These are phyloP conservation scores for Elysia chlorotica DNA, from an alignment of 1,140 invertebrate genomes.

Conservation along the genomic window DNA sequence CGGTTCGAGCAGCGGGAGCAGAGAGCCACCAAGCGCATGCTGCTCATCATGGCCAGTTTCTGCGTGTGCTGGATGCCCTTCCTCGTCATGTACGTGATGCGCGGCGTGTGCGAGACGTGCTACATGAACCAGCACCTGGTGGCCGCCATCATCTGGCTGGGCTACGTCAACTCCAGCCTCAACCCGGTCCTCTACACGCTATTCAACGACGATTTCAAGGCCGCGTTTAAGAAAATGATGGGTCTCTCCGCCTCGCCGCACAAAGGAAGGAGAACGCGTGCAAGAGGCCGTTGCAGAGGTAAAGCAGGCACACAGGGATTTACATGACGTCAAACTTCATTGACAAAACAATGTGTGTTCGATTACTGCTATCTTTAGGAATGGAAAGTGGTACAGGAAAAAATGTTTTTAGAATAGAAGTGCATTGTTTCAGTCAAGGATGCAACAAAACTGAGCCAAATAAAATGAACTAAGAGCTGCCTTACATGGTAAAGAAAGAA, in stretches of 20 bases:
- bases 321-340: not conserved
- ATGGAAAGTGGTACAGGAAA: too few relatives aligned
- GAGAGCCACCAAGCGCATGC: constrained; percentile 92
- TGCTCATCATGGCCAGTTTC: constrained; percentile 98
- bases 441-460: too few relatives aligned
- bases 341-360: not conserved
- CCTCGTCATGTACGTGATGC: constrained; percentile 76
- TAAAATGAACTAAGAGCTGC: too few relatives aligned
- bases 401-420: too few relatives aligned
- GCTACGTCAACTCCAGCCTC: constrained; percentile 94
- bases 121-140: constrained; percentile 41
- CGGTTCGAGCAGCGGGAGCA: constrained; percentile 78
- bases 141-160: constrained; percentile 78
- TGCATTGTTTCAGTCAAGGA: too few relatives aligned
- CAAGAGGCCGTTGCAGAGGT: not conserved
- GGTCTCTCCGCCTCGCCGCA: not conserved
- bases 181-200: constrained; percentile 97
- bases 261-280: not conserved
- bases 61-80: constrained; percentile 98
- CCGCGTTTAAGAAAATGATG: constrained; percentile 77
- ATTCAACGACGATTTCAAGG: constrained; percentile 97
- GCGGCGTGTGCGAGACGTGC: constrained; percentile 52
- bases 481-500: too few relatives aligned
- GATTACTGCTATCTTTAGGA: too few relatives aligned
- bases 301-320: not conserved